Evolutionary conservation across 2,797 vertebrate genomes (phyloP), one percentile per base, ranked within the genome.

Genomic region (Cryptoprocta ferox): DNA sequence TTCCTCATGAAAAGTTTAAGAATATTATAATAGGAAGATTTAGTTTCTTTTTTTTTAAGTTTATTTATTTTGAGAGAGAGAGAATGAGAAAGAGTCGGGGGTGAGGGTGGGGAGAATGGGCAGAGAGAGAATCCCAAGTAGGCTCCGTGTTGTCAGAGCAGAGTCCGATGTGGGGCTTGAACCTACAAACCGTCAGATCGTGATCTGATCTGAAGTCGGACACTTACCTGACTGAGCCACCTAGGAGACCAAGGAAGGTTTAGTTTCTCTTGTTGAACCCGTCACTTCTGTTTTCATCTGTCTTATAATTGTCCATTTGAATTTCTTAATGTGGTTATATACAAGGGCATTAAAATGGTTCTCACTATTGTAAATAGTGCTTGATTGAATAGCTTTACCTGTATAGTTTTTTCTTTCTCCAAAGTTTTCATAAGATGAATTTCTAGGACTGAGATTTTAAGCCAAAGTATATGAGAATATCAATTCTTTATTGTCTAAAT

Each of bases 391-490:
- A 93, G 39, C 63, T 84, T 48, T 84, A 68, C 70, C 32, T 76
- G 11, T 91, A 18, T 35, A 32, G 6, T 53, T 66, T 89, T 73
- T 68, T 35, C 42, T 79, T 84, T 68, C 35, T 89, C 18, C 24
- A 37, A 9, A 85, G 42, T 82, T 93, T 83, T 90, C 15, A 35
- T 89, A 84, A 66, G 32, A 11, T 95, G 45, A 83, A 73, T 82
- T 97, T 78, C 13, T 16, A 80, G 61, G 13, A 93, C 76, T 75
- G 50, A 87, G 65, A 73, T 59, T 83, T 91, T 91, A 81, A 81
- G 53, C 76, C 18, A 37, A 5, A 63, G 18, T 82, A 1, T 82
- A 48, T 61, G n/a, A 92, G 24, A 45, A 12, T 81, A 56, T 76
- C 26, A 70, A 15, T 89, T 91, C 79, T 92, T 5, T 92, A 48